Percentiles rank a stretch among this genome's conserved stretches.
Evolutionary conservation across 2,113 vertebrate species (phyloP).

Genomic region (Psophia crepitans): DNA sequence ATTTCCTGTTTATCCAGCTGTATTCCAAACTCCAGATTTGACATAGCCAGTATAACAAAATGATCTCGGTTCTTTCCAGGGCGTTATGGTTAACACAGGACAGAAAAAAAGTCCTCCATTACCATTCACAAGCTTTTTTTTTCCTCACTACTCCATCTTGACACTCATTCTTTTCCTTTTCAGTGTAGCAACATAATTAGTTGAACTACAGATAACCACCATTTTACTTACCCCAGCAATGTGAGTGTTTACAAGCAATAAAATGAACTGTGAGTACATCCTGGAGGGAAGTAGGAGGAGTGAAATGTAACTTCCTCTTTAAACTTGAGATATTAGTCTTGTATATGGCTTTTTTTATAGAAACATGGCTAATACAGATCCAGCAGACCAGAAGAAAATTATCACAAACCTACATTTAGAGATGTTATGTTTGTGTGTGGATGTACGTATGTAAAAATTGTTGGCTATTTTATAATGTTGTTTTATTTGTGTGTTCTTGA

Average conservation of each 20-base stretch:
- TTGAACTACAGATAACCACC: neutral
- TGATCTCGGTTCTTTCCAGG: neutral
- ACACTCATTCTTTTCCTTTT: neutral
- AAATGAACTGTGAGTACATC: neutral
- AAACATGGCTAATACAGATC: neutral
- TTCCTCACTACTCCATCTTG: neutral
- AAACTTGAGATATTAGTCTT: neutral
- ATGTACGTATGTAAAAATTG: neutral
- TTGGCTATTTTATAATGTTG: neutral
- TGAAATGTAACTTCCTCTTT: neutral
- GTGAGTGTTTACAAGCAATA: neutral
- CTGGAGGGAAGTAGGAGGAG: neutral
- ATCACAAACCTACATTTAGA: neutral
- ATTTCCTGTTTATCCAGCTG: neutral
- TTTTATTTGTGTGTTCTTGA: neutral
- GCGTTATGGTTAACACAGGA: neutral
- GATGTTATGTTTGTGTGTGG: neutral
- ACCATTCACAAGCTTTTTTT: neutral
- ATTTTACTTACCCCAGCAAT: neutral
- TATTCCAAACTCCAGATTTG: neutral
- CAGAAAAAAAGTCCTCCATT: neutral
- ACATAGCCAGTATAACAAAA: neutral
- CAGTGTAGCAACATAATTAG: neutral
- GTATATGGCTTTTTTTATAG: neutral
- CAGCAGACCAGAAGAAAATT: neutral